These are phyloP conservation scores for Mirza zaza DNA, from an alignment of 2,113 vertebrate species.

Conservation along the genomic window DNA sequence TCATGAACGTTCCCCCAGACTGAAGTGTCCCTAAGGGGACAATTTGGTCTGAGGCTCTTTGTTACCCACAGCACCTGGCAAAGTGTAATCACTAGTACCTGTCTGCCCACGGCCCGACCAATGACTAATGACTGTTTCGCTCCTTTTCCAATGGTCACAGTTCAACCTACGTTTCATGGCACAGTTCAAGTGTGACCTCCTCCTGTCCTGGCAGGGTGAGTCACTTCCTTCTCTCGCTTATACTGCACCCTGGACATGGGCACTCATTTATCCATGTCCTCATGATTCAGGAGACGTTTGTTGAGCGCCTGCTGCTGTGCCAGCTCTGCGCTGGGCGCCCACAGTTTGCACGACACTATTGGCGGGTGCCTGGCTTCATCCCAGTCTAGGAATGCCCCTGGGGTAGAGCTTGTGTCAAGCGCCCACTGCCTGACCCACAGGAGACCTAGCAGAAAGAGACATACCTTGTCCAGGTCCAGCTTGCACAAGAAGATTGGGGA, in stretches of 20 bases:
- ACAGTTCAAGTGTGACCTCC: not conserved
- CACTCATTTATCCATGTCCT: not conserved
- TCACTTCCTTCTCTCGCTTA: not conserved
- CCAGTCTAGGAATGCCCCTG: not conserved
- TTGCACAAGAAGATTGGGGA: constrained; percentile 93
- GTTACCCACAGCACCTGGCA: not conserved
- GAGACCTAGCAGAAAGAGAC: not conserved
- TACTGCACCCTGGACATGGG: not conserved
- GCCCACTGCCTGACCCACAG: not conserved
- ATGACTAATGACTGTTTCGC: not conserved
- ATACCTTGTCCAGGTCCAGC: constrained; percentile 94
- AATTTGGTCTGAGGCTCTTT: not conserved
- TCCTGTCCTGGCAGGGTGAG: not conserved
- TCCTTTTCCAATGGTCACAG: not conserved
- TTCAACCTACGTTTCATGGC: not conserved
- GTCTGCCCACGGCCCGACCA: not conserved
- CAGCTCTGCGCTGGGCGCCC: not conserved
- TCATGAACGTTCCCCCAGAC: not conserved
- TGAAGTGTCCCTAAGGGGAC: not conserved
- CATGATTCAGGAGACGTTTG: not conserved
- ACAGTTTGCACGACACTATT: not conserved
- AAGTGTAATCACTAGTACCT: not conserved
- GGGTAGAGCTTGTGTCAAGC: not conserved
- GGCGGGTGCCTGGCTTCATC: not conserved
- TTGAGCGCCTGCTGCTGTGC: not conserved